Evolutionary conservation across 2,888 invertebrate genomes (phyloP).

Genomic region (Nemoura dubitans): DNA sequence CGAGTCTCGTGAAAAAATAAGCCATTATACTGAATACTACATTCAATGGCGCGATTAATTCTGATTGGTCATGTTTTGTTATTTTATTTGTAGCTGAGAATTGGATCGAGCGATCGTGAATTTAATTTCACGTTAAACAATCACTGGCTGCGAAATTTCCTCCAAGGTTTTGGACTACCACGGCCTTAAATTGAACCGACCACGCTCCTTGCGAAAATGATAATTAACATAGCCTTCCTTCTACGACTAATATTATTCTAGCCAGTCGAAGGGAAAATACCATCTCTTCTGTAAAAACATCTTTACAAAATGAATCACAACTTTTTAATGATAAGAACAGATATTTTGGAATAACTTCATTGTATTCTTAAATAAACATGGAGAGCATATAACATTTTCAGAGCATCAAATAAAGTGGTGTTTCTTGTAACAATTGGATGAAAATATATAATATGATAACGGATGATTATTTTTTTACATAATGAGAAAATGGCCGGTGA

Average conservation of each 20-base stretch:
- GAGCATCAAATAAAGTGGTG: too few species aligned
- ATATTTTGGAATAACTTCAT: not conserved
- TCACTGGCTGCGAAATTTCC: not conserved
- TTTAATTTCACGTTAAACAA: not conserved
- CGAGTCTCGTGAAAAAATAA: not conserved
- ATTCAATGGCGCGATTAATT: not conserved
- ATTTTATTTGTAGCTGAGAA: not conserved
- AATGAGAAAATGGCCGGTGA: too few species aligned
- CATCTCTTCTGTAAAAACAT: not conserved
- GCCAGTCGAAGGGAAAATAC: not conserved
- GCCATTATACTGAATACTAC: not conserved
- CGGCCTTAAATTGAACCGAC: not conserved
- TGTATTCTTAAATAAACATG: not conserved
- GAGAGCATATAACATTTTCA: too few species aligned
- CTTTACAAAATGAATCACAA: not conserved
- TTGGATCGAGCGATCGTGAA: not conserved
- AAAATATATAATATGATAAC: too few species aligned
- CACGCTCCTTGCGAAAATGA: not conserved
- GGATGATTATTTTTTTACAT: too few species aligned
- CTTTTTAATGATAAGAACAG: not conserved
- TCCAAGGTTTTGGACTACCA: conserved; percentile 3
- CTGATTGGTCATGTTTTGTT: not conserved
- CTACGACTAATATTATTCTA: not conserved
- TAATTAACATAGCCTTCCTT: conserved; percentile 5
- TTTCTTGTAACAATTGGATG: too few species aligned